These are phyloP conservation scores for Sympetrum striolatum DNA, from an alignment of 2,888 invertebrate genomes.

Conservation along the genomic window DNA sequence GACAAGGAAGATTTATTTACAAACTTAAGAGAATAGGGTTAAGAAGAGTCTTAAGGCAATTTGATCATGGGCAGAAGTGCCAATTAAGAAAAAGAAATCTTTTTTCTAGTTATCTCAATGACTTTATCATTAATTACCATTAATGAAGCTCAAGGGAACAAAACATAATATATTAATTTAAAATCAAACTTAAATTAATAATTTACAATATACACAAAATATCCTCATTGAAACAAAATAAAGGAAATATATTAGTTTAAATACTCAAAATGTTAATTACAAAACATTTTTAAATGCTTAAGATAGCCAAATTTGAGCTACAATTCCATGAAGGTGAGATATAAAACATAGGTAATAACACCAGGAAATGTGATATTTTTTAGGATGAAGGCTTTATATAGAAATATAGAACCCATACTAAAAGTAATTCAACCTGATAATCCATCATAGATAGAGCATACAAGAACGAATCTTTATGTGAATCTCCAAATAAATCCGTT, in stretches of 20 bases:
- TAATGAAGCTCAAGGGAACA: slow-evolving; percentile 7
- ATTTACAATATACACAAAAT: background rate
- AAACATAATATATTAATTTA: slow-evolving; percentile 31
- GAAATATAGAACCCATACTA: no score
- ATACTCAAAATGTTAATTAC: slow-evolving; percentile 49
- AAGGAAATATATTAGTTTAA: slow-evolving; percentile 48
- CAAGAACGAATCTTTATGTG: no score
- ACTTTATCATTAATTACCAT: background rate
- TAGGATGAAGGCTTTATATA: background rate
- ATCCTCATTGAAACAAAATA: slow-evolving; percentile 51
- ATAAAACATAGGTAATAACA: background rate
- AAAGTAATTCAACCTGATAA: no score
- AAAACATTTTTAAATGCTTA: slow-evolving; percentile 50
- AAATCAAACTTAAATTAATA: slow-evolving; percentile 46
- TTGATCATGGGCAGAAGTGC: background rate
- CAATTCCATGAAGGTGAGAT: background rate
- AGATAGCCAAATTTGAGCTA: background rate
- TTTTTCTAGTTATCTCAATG: background rate
- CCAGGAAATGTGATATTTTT: background rate
- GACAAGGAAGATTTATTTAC: background rate
- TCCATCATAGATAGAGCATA: no score
- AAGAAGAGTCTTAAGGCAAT: background rate
- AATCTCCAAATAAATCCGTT: no score
- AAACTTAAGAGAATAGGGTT: background rate
- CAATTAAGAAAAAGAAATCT: background rate